A percentile compares a stretch with the other conserved stretches of the same genome.
Evolutionary conservation across 2,888 invertebrate species (phyloP).

Genomic region (Cheiracanthium punctorium): DNA sequence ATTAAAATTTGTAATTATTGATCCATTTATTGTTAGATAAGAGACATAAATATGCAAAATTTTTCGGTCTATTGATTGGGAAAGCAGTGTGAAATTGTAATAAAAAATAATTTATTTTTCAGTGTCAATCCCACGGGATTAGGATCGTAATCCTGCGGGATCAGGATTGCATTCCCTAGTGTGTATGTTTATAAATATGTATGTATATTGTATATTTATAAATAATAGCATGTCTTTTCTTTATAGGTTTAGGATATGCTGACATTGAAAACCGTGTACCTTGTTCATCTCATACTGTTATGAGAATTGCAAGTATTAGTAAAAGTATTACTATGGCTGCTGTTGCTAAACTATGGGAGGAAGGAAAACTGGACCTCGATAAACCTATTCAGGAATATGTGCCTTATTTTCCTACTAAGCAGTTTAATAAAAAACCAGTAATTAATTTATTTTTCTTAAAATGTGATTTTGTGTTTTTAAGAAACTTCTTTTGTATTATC

Average conservation of each 20-base stretch:
- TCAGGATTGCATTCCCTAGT: too few species aligned
- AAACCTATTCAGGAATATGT: constrained; percentile 79
- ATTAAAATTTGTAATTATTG: too few species aligned
- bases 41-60: too few species aligned
- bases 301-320: constrained; percentile 81
- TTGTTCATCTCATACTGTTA: constrained; percentile 77
- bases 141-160: too few species aligned
- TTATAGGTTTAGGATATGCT: constrained; percentile 78
- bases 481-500: neutral
- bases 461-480: too few species aligned
- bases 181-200: too few species aligned
- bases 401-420: constrained; percentile 78
- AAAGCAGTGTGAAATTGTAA: too few species aligned
- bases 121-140: too few species aligned
- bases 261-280: constrained; percentile 79
- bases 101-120: too few species aligned
- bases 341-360: constrained; percentile 78
- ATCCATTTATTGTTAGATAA: too few species aligned
- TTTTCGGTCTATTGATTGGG: too few species aligned
- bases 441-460: constrained; percentile 28
- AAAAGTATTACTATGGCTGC: constrained; percentile 79
- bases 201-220: too few species aligned
- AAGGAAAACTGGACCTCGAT: constrained; percentile 79
- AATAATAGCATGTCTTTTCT: neutral
- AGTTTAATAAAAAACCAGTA: constrained; percentile 77